Percentiles rank a stretch among this genome's conserved stretches.
phyloP scores from a whole-genome alignment of 1,140 invertebrate genomes.

The Latrodectus geometricus region DNA sequence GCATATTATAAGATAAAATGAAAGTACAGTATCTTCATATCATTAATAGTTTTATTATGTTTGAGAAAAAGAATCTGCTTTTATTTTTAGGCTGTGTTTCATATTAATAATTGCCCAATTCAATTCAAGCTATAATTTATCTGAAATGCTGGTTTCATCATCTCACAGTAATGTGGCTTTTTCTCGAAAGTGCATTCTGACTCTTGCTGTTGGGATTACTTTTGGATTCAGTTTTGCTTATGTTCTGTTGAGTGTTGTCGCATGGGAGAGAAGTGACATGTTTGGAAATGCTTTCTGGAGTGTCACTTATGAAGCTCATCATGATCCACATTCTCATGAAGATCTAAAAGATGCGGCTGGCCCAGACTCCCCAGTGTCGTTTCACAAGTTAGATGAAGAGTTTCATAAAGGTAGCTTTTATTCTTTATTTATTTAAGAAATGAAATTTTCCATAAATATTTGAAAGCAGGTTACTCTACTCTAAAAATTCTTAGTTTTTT shows the following conservation, averaged over 20 bases:
- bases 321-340: constrained; percentile 75
- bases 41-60: too few species aligned
- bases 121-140: neutral
- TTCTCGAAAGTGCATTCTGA: constrained; percentile 64
- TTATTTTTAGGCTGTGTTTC: too few species aligned
- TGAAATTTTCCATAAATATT: too few species aligned
- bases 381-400: constrained; percentile 74
- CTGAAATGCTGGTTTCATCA: constrained; percentile 34
- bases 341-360: constrained; percentile 73
- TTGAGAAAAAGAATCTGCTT: too few species aligned
- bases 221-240: constrained; percentile 71
- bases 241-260: constrained; percentile 66
- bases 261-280: constrained; percentile 63
- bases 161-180: constrained; percentile 36
- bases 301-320: constrained; percentile 11
- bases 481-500: too few species aligned
- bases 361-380: constrained; percentile 70
- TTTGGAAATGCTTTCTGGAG: constrained; percentile 34
- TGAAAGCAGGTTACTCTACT: too few species aligned
- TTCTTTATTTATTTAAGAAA: too few species aligned
- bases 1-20: too few species aligned
- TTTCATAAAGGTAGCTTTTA: constrained; percentile 72
- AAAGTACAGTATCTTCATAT: too few species aligned
- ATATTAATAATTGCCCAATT: too few species aligned
- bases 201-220: constrained; percentile 67